Base-by-base conservation (phyloP, 2,797 vertebrate genomes). In the Merluccius polli region DNA sequence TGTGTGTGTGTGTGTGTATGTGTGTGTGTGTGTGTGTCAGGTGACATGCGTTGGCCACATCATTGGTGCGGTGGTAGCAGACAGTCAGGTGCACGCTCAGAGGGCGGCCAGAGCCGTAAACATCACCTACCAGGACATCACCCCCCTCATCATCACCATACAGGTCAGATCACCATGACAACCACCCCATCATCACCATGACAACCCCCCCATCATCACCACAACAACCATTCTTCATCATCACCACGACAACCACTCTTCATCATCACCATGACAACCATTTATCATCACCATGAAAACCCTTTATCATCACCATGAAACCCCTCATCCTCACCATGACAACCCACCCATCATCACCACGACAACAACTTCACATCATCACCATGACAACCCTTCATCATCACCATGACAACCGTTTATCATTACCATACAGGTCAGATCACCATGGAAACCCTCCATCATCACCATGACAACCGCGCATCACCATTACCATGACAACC, bases 11-110 rank as follows among this genome's bases (percentile, higher is more conserved):
- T 71, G 38, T 73, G 44, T 75, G 48, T 33, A 15, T 78, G 38
- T n/a, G 18, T 63, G 31, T 63, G 70, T 29, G 48, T 72, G 32
- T 70, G 36, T 67, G 71, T 38, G 75, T 18, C 72, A 99, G 98
- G 97, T 99, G 73, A 98, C 97, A 30, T 98, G 97, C 72, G 89
- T 99, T 67, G 98, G 98, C 63, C 97, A 99, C 18, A 92, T 99
- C 83, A 95, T 99, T 0, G 97, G 96, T 0, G 97, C 95, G 0
- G 92, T 98, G 80, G 92, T 99, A 10, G 94, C 97, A 0, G 95
- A 99, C 82, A 97, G 96, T 2, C 95, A 96, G 79, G 90, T 95
- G 44, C 95, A 97, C 2, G 96, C 97, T 18, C 96, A 96, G 81
- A 94, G 94, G 87, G 98, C 97, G 0, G 95, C 95, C 71, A 96